phyloP scores from a whole-genome alignment of 2,888 invertebrate species.

The Pandemis corylana region DNA sequence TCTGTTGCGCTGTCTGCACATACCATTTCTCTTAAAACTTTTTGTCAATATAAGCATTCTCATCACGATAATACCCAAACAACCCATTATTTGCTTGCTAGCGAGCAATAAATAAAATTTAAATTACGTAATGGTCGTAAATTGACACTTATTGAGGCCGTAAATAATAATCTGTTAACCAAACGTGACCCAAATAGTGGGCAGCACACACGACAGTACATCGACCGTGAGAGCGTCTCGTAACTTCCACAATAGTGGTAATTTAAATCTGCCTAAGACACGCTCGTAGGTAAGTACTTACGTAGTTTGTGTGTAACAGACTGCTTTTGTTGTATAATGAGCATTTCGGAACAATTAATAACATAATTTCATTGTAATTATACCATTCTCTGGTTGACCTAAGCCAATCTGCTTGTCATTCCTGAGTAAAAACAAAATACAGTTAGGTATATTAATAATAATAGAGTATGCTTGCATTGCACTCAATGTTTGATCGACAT shows the following conservation, averaged over 20 bases:
- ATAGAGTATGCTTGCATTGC: no score
- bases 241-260: slow-evolving; percentile 72
- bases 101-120: background rate
- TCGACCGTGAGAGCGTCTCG: slow-evolving; percentile 76
- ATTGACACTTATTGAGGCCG: background rate
- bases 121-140: background rate
- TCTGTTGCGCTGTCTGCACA: background rate
- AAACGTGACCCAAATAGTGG: slow-evolving; percentile 56
- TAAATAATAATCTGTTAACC: slow-evolving; percentile 48
- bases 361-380: slow-evolving; percentile 23
- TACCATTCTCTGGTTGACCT: background rate
- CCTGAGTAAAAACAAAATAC: background rate
- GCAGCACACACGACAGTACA: slow-evolving; percentile 61
- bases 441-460: no score
- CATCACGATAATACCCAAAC: background rate
- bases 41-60: background rate
- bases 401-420: background rate
- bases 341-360: slow-evolving; percentile 53
- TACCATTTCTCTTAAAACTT: background rate
- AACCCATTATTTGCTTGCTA: background rate
- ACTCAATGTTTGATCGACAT: background rate
- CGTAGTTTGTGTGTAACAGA: slow-evolving; percentile 46
- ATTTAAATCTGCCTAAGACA: slow-evolving; percentile 71
- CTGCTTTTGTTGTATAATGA: slow-evolving; percentile 56
- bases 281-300: slow-evolving; percentile 58